Percentiles rank a stretch among this genome's conserved stretches.
These are phyloP conservation scores for Lepus americanus DNA, from an alignment of 2,113 vertebrate species.

Conservation along the genomic window DNA sequence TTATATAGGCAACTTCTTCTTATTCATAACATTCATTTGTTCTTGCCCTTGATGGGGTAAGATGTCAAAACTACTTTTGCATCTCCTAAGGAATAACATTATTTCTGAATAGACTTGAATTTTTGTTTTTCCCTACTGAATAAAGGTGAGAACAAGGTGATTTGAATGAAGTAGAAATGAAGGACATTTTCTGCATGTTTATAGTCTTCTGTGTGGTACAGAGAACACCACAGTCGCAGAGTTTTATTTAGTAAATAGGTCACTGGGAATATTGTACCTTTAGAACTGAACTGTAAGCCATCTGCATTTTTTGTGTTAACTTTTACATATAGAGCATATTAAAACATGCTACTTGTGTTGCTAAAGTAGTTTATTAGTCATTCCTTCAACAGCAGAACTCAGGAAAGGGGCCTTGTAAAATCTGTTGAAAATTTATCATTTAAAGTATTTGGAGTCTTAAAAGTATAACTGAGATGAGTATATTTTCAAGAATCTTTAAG, in stretches of 20 bases:
- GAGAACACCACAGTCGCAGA: neutral
- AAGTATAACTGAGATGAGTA: neutral
- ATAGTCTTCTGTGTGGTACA: neutral
- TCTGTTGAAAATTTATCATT: neutral
- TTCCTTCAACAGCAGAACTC: constrained; percentile 78
- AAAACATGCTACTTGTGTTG: constrained; percentile 79
- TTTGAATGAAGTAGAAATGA: constrained; percentile 62
- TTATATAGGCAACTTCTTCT: neutral
- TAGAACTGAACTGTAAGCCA: constrained; percentile 46
- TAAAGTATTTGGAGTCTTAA: neutral
- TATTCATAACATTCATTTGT: constrained; percentile 45
- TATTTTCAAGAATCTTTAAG: constrained; percentile 7
- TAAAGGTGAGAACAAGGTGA: constrained; percentile 46
- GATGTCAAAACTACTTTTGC: constrained; percentile 55
- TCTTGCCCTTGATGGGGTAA: constrained; percentile 32
- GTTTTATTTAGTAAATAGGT: constrained; percentile 73
- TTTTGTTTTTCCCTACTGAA: constrained; percentile 68
- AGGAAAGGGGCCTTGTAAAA: constrained; percentile 33
- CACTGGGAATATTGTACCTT: constrained; percentile 55
- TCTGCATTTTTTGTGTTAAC: constrained; percentile 59
- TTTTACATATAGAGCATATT: constrained; percentile 52
- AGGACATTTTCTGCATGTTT: neutral
- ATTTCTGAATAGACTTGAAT: constrained; percentile 6
- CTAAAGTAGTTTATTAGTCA: constrained; percentile 68
- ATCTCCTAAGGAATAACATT: constrained; percentile 68